Evolutionary conservation across 1,140 invertebrate species (phyloP).

Genomic region (Zaprionus gabonicus): DNA sequence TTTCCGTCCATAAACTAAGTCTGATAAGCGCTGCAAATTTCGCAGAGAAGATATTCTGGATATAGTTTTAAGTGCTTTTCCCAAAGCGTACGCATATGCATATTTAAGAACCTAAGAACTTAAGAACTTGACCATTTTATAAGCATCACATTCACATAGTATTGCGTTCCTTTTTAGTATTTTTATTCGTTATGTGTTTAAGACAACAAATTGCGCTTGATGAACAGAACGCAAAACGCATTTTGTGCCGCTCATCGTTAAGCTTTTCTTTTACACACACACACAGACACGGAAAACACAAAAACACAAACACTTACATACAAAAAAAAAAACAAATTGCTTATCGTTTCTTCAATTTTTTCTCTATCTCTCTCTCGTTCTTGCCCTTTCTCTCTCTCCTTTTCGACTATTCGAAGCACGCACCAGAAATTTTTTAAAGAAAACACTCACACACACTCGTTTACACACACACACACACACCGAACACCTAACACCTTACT

Average conservation of each 20-base stretch:
- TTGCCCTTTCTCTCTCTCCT: conserved; percentile 24
- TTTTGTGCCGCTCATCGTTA: conserved; percentile 53
- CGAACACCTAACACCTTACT: conserved; percentile 59
- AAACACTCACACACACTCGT: conserved; percentile 42
- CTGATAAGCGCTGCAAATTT: conserved; percentile 1
- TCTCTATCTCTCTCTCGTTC: conserved; percentile 13
- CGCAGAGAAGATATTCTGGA: conserved; percentile 19
- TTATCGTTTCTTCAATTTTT: conserved; percentile 63
- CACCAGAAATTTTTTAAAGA: conserved; percentile 44
- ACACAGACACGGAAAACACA: conserved; percentile 17
- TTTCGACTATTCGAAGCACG: conserved; percentile 63
- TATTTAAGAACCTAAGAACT: conserved; percentile 16
- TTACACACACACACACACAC: conserved; percentile 37
- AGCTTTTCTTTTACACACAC: conserved; percentile 56
- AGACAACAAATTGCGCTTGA: conserved; percentile 53
- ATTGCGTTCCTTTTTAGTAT: conserved; percentile 12
- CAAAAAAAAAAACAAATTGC: conserved; percentile 37
- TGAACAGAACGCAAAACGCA: conserved; percentile 51
- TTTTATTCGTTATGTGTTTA: conserved; percentile 17
- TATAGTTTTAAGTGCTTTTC: neutral
- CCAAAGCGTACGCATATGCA: conserved; percentile 2
- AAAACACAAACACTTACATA: conserved; percentile 40
- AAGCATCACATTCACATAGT: conserved; percentile 27
- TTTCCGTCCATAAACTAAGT: neutral
- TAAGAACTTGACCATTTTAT: conserved; percentile 23